Conservation (phyloP, 2,113 vertebrate species). For the Malurus elegans region DNA sequence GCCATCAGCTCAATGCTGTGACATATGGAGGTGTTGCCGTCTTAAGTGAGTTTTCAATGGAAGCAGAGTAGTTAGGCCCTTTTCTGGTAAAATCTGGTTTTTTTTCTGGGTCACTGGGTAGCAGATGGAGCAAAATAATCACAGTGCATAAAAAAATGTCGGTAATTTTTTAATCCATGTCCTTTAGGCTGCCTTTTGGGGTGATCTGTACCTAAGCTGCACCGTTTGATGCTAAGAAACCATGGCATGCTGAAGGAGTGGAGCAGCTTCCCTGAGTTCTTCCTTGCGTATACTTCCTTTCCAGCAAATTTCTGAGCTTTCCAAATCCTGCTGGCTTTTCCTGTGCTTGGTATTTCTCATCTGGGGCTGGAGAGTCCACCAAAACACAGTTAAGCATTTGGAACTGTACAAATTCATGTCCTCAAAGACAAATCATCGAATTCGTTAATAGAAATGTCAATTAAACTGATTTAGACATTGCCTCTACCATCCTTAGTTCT, state of each 20-base stretch:
- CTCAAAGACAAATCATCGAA: neutral
- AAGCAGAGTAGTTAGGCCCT: neutral
- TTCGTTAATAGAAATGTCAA: neutral
- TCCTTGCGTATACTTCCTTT: neutral
- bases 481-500: neutral
- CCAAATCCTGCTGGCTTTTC: neutral
- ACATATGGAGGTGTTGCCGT: neutral
- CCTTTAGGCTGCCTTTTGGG: neutral
- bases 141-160: neutral
- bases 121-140: neutral
- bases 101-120: neutral
- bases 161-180: neutral
- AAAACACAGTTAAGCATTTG: neutral
- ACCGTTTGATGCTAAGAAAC: neutral
- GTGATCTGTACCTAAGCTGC: neutral
- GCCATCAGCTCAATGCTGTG: accelerated
- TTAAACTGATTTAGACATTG: neutral
- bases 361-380: neutral
- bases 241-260: neutral
- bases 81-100: neutral
- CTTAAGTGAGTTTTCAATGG: neutral
- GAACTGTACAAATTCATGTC: neutral
- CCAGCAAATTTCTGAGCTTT: neutral
- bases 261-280: neutral
- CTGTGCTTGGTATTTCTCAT: neutral